phyloP scores from a whole-genome alignment of 1,140 invertebrate genomes.

The Periplaneta americana region DNA sequence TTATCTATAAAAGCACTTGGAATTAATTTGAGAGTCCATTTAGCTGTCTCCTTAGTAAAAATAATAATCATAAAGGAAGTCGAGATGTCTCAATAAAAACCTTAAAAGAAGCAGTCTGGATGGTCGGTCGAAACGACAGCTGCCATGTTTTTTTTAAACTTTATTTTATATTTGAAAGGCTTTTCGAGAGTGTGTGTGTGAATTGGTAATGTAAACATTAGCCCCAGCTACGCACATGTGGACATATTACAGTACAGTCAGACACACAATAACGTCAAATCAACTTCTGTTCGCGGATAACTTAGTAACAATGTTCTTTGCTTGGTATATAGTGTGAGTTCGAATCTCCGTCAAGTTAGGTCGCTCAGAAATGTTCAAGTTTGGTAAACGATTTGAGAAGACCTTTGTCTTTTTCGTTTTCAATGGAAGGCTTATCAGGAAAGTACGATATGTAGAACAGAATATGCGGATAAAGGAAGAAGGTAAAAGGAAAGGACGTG shows the following conservation, averaged over 20 bases:
- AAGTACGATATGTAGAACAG: no score
- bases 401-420: no score
- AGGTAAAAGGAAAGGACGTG: no score
- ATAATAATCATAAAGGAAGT: neutral
- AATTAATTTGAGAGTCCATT: neutral
- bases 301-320: no score
- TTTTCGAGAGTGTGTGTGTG: neutral
- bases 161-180: neutral
- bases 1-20: neutral
- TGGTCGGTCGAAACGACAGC: neutral
- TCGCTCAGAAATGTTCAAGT: no score
- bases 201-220: neutral
- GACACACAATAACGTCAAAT: neutral
- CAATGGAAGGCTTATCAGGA: no score
- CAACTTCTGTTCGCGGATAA: no score
- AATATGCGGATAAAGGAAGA: no score
- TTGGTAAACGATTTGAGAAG: no score
- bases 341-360: no score
- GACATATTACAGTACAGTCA: neutral
- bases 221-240: neutral
- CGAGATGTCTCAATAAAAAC: neutral
- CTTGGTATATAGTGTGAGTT: no score
- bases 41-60: neutral
- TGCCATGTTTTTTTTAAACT: neutral
- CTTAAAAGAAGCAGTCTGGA: neutral